Evolutionary conservation across 2,113 vertebrate species (phyloP), one percentile per base, ranked within the genome.

Genomic region (Oreochromis tanganicae): DNA sequence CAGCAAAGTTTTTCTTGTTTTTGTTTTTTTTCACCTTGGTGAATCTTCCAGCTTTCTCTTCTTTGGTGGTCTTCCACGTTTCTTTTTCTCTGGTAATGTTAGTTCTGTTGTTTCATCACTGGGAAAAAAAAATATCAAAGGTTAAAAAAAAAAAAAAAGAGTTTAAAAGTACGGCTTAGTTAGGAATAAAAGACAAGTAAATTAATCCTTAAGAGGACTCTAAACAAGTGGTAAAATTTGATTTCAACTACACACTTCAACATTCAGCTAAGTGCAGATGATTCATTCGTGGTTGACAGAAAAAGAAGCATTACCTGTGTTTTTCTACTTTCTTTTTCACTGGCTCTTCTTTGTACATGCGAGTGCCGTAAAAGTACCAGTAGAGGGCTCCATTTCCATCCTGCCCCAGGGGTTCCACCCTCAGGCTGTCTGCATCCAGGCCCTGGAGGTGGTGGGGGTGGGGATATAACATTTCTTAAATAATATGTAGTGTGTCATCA

Each of bases 331-430:
- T 97, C 11, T 90, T 96, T 92, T 81, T 89, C n/a, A 96, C 88
- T 0, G 97, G 97, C 46, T 98, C 97, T 88, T 99, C 99, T 94
- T 99, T 99, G 95, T 99, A 99, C 97, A 99, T 97, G 32, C 99
- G 96, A 0, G 98, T 99, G 85, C 99, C 99, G 0, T 99, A 99
- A 92, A 99, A 99, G 95, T 99, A 99, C 99, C 99, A 99, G 89
- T 99, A 99, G 95, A 98, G 97, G 91, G 98, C 98, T 4, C 99
- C 98, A 2, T 96, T 96, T 87, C 97, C 98, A 94, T 99, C 99
- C 89, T 98, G 97, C 6, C 99, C 99, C 92, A 99, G 93, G 0
- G 98, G 98, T 93, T 99, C 98, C 78, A 99, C 98, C 1, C 99
- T 97, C 86, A 99, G 96, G 93, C 98, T 99, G 93, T 99, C 98